A percentile compares a stretch with the other conserved stretches of the same genome.
Conservation (phyloP, 2,113 vertebrate species). For the Glaucomys volans region DNA sequence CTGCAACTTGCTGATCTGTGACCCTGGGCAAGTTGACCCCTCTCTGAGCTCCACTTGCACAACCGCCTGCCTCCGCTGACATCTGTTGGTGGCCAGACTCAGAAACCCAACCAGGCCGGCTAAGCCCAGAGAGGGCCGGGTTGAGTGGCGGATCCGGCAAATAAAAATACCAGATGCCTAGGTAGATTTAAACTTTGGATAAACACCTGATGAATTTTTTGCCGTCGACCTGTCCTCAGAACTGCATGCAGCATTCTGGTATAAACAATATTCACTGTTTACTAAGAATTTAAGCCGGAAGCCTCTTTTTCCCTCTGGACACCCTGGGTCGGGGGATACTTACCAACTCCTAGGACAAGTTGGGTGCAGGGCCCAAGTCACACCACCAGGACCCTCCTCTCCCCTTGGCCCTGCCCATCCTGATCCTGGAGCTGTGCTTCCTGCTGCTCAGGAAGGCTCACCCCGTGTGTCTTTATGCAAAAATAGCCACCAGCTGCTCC, state of each 20-base stretch:
- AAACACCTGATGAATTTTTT: not conserved
- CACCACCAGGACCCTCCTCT: fast-evolving
- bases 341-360: not conserved
- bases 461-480: not conserved
- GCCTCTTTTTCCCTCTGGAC: not conserved
- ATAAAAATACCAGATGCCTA: not conserved
- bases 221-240: not conserved
- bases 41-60: not conserved
- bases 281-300: not conserved
- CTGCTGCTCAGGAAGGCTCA: not conserved
- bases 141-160: not conserved
- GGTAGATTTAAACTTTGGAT: not conserved
- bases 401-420: not conserved
- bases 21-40: not conserved
- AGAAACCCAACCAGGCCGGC: not conserved
- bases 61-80: not conserved
- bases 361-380: no score
- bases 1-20: not conserved
- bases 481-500: not conserved
- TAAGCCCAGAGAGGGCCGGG: not conserved
- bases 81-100: not conserved
- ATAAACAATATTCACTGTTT: not conserved
- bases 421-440: not conserved
- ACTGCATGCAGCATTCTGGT: not conserved
- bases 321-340: not conserved